These are phyloP conservation scores for Megalurothrips usitatus DNA, from an alignment of 2,888 invertebrate genomes.

Conservation along the genomic window DNA sequence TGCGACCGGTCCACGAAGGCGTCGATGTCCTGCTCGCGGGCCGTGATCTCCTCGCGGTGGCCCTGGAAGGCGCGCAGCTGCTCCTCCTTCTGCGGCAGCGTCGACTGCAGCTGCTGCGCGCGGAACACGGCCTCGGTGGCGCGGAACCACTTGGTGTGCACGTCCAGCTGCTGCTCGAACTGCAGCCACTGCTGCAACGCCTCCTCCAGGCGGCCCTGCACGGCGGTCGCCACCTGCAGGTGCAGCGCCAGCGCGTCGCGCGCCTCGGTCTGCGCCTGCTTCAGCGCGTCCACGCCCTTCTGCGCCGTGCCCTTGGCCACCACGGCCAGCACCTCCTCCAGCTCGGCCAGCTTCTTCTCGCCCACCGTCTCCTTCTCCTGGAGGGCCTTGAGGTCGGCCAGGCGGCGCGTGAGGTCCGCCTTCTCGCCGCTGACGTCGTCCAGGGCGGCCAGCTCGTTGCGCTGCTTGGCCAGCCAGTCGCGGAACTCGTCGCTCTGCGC, in stretches of 20 bases:
- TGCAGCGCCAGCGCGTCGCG: neutral
- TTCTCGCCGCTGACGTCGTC: conserved; percentile 82
- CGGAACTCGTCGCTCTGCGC: conserved; percentile 68
- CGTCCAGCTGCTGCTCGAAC: conserved; percentile 77
- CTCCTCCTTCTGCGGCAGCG: conserved; percentile 72
- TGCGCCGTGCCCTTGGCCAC: conserved; percentile 76
- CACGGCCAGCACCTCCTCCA: conserved; percentile 60
- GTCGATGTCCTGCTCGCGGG: conserved; percentile 81
- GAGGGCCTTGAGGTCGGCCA: conserved; percentile 59
- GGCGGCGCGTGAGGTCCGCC: conserved; percentile 68
- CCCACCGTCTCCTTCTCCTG: conserved; percentile 64
- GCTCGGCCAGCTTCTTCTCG: conserved; percentile 59
- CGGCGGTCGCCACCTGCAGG: neutral
- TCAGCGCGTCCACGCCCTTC: conserved; percentile 61
- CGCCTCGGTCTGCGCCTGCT: neutral
- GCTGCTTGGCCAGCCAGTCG: conserved; percentile 76
- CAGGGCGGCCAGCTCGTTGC: conserved; percentile 73
- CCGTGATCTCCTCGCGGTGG: conserved; percentile 68
- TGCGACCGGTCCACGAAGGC: conserved; percentile 87
- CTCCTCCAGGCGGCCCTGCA: conserved; percentile 51
- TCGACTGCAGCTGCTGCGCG: conserved; percentile 77
- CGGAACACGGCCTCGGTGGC: conserved; percentile 77
- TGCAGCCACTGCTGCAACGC: conserved; percentile 78
- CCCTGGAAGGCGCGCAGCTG: conserved; percentile 68
- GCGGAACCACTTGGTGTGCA: conserved; percentile 81